Evolutionary conservation across 1,140 invertebrate genomes (phyloP).

Genomic region (Agrilus planipennis): DNA sequence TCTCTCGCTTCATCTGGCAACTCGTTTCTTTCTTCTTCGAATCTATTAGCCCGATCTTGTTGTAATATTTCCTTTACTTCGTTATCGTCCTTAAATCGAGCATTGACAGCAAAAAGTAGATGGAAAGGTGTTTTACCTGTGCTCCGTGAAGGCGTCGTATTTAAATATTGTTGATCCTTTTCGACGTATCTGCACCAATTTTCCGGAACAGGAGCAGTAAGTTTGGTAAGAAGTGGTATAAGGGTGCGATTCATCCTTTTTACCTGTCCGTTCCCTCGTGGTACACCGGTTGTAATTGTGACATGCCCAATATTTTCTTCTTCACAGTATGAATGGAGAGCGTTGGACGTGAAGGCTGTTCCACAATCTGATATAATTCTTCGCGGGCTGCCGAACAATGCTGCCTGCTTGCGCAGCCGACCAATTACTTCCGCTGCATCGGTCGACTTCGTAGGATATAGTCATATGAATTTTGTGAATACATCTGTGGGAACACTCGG

Average conservation of each 20-base stretch:
- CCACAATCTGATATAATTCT: too few species aligned
- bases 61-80: too few species aligned
- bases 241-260: constrained; percentile 19
- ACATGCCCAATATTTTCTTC: constrained; percentile 25
- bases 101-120: constrained; percentile 21
- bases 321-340: constrained; percentile 21
- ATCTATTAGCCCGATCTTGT: too few species aligned
- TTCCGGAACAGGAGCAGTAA: constrained; percentile 17
- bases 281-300: constrained; percentile 21
- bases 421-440: too few species aligned
- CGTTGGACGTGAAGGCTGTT: constrained; percentile 19
- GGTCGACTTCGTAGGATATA: too few species aligned
- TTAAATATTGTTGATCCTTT: constrained; percentile 23
- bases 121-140: constrained; percentile 11
- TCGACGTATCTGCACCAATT: constrained; percentile 27
- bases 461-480: too few species aligned
- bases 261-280: constrained; percentile 26
- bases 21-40: too few species aligned
- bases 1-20: too few species aligned
- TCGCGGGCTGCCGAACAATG: neutral
- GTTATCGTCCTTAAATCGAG: too few species aligned
- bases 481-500: too few species aligned
- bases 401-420: neutral
- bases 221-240: constrained; percentile 18
- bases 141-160: constrained; percentile 16